These are phyloP conservation scores for Epinephelus malabaricus DNA, from an alignment of 2,797 vertebrate species.

Conservation along the genomic window DNA sequence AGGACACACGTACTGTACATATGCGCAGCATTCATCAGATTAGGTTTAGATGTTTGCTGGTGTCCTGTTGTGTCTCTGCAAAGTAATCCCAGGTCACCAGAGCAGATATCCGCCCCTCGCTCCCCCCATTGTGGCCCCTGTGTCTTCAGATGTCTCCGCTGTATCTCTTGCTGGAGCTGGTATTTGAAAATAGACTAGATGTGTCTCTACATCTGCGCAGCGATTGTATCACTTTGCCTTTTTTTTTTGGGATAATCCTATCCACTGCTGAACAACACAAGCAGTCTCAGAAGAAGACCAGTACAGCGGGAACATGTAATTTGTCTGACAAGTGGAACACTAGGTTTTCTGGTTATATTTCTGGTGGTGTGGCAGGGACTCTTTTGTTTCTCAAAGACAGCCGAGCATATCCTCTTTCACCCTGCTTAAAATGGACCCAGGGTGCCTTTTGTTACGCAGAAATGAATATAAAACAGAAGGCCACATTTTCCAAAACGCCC, in stretches of 20 bases:
- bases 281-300: constrained; percentile 41
- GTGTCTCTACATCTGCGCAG: constrained; percentile 27
- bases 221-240: constrained; percentile 61
- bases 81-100: constrained; percentile 43
- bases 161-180: not conserved
- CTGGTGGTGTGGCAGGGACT: constrained; percentile 34
- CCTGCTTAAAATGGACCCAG: constrained; percentile 27
- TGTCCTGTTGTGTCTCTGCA: constrained; percentile 32
- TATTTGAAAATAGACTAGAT: constrained; percentile 38
- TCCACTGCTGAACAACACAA: constrained; percentile 41
- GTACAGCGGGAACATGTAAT: constrained; percentile 46
- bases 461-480: not conserved
- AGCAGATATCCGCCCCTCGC: constrained; percentile 15
- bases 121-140: not conserved
- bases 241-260: constrained; percentile 56
- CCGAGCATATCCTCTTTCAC: constrained; percentile 43
- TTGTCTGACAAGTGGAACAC: constrained; percentile 66
- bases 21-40: constrained; percentile 57
- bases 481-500: not conserved
- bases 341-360: constrained; percentile 60
- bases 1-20: constrained; percentile 35
- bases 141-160: not conserved
- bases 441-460: not conserved
- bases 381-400: constrained; percentile 42
- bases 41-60: constrained; percentile 47